A percentile compares a stretch with the other conserved stretches of the same genome.
phyloP scores from a whole-genome alignment of 2,113 vertebrate genomes.

The Salvelinus fontinalis region DNA sequence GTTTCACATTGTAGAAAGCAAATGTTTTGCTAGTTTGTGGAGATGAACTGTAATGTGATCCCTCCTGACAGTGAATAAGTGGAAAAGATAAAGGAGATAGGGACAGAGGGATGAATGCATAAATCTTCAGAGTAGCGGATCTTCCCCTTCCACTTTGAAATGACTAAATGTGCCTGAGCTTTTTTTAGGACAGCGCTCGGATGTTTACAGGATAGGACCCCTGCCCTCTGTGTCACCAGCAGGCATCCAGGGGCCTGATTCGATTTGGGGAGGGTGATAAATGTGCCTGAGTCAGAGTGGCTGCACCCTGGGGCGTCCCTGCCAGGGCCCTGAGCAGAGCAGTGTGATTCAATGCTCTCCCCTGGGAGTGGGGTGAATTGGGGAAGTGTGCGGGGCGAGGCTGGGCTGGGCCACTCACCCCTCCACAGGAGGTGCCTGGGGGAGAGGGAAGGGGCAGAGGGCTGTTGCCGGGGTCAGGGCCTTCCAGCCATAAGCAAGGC shows the following conservation, averaged over 20 bases:
- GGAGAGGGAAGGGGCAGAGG: slow-evolving; percentile 81
- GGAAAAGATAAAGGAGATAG: slow-evolving; percentile 58
- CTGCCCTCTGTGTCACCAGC: slow-evolving; percentile 71
- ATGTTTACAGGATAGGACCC: slow-evolving; percentile 79
- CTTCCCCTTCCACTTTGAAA: slow-evolving; percentile 62
- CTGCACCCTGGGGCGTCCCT: slow-evolving; percentile 60
- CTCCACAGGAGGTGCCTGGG: slow-evolving; percentile 78
- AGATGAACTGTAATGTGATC: slow-evolving; percentile 30
- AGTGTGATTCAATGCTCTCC: slow-evolving; percentile 63
- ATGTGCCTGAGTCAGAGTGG: slow-evolving; percentile 76
- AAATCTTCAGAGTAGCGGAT: slow-evolving; percentile 67
- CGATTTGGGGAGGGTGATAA: slow-evolving; percentile 76
- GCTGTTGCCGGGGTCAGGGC: slow-evolving; percentile 80
- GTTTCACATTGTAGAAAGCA: slow-evolving; percentile 19
- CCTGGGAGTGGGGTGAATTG: slow-evolving; percentile 66
- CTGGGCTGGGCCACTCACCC: slow-evolving; percentile 66
- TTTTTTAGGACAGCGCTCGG: slow-evolving; percentile 75
- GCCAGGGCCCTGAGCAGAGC: slow-evolving; percentile 53
- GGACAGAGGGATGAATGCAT: slow-evolving; percentile 39
- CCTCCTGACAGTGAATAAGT: slow-evolving; percentile 34
- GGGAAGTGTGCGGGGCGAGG: slow-evolving; percentile 71
- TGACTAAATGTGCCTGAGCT: slow-evolving; percentile 61
- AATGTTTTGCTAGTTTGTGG: slow-evolving; percentile 37
- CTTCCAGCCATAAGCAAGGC: slow-evolving; percentile 62
- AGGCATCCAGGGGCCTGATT: slow-evolving; percentile 72